Percentiles rank a stretch among this genome's conserved stretches.
Conservation (phyloP, 2,888 invertebrate species). For the Pristionchus fissidentatus region DNA sequence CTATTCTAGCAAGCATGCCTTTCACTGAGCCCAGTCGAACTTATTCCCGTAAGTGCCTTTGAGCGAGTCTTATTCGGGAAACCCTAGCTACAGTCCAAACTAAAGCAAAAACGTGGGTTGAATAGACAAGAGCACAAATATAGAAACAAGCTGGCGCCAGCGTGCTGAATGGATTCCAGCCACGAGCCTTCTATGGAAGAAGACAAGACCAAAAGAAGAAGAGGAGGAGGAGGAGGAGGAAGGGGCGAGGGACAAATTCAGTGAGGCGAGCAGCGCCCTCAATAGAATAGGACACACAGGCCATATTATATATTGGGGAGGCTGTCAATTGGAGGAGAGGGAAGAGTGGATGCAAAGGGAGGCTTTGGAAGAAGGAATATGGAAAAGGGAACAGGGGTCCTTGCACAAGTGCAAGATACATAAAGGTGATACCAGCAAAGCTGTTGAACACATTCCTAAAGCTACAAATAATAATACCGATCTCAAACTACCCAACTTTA, state of each 20-base stretch:
- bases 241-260: constrained; percentile 42
- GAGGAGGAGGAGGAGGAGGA: constrained; percentile 34
- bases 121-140: not conserved
- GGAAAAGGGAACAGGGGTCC: not conserved
- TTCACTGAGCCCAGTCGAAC: too few relatives aligned
- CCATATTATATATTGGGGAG: constrained; percentile 57
- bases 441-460: too few relatives aligned
- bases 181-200: not conserved
- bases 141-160: not conserved
- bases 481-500: too few relatives aligned
- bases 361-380: not conserved
- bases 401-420: not conserved
- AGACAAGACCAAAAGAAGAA: not conserved
- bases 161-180: too few relatives aligned
- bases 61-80: too few relatives aligned
- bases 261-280: constrained; percentile 50
- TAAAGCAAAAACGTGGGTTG: too few relatives aligned
- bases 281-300: constrained; percentile 46
- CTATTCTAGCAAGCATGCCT: too few relatives aligned
- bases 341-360: not conserved
- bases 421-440: too few relatives aligned
- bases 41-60: too few relatives aligned
- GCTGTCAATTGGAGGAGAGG: constrained; percentile 44
- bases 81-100: too few relatives aligned
- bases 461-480: too few relatives aligned